These are phyloP conservation scores for Tenebrio molitor DNA, from an alignment of 1,140 invertebrate genomes.

Conservation along the genomic window DNA sequence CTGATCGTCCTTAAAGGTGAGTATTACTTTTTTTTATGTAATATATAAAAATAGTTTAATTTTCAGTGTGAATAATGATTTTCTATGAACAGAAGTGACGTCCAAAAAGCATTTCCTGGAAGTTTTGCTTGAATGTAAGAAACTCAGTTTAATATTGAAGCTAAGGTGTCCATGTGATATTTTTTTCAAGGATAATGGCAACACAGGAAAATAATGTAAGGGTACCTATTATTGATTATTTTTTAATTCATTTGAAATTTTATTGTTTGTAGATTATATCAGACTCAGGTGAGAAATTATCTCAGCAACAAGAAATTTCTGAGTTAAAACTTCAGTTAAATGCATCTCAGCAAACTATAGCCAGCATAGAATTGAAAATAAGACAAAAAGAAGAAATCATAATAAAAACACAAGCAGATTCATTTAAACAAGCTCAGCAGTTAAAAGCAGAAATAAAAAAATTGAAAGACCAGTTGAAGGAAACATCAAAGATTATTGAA, in stretches of 20 bases:
- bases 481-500: constrained; percentile 45
- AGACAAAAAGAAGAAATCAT: constrained; percentile 55
- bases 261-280: constrained; percentile 23
- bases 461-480: constrained; percentile 51
- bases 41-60: neutral
- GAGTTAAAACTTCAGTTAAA: constrained; percentile 53
- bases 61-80: constrained; percentile 2
- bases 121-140: too few species aligned
- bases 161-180: neutral
- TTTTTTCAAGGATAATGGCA: constrained; percentile 2
- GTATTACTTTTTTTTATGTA: neutral
- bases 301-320: constrained; percentile 50
- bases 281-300: constrained; percentile 45
- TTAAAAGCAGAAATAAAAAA: constrained; percentile 51
- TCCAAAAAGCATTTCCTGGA: neutral
- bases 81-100: neutral
- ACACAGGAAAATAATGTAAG: constrained; percentile 24
- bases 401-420: constrained; percentile 52
- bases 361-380: constrained; percentile 51
- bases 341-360: constrained; percentile 50
- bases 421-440: constrained; percentile 42
- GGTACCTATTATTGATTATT: neutral
- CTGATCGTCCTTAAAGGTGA: neutral
- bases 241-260: neutral
- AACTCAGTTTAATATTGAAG: neutral